A percentile compares a stretch with the other conserved stretches of the same genome.
Conservation (phyloP, 2,113 vertebrate species). For the Oxyruncus cristatus region DNA sequence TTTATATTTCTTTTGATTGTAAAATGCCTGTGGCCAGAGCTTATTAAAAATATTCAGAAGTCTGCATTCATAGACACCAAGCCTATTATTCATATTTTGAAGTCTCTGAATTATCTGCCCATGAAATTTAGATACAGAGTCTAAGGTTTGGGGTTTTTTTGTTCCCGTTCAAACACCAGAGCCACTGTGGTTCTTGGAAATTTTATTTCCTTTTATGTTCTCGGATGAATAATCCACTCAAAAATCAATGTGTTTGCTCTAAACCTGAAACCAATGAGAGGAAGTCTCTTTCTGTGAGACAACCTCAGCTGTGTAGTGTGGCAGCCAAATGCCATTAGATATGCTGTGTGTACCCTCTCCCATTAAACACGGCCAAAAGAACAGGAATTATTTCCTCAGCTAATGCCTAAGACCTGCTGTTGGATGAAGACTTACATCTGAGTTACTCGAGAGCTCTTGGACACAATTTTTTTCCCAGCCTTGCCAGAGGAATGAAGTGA, state of each 20-base stretch:
- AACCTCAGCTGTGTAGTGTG: background rate
- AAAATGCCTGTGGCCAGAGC: background rate
- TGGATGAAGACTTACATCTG: background rate
- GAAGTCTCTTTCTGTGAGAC: background rate
- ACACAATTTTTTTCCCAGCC: background rate
- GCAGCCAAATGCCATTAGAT: background rate
- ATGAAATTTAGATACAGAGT: background rate
- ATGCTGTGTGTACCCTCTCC: background rate
- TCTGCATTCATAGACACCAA: background rate
- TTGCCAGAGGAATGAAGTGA: background rate
- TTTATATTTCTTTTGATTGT: background rate
- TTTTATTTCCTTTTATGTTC: background rate
- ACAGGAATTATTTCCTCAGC: background rate
- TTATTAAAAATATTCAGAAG: background rate
- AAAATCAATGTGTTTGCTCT: background rate
- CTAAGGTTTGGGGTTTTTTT: background rate
- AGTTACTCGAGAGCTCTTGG: background rate
- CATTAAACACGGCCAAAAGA: background rate
- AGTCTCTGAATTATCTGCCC: background rate
- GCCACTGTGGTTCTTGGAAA: background rate
- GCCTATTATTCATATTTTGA: background rate
- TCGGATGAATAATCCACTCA: background rate
- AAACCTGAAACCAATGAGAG: background rate
- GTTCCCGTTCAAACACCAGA: background rate
- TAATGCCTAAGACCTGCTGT: background rate